A percentile compares a stretch with the other conserved stretches of the same genome.
Evolutionary conservation across 2,888 invertebrate genomes (phyloP).

Genomic region (Megastigmus dorsalis): DNA sequence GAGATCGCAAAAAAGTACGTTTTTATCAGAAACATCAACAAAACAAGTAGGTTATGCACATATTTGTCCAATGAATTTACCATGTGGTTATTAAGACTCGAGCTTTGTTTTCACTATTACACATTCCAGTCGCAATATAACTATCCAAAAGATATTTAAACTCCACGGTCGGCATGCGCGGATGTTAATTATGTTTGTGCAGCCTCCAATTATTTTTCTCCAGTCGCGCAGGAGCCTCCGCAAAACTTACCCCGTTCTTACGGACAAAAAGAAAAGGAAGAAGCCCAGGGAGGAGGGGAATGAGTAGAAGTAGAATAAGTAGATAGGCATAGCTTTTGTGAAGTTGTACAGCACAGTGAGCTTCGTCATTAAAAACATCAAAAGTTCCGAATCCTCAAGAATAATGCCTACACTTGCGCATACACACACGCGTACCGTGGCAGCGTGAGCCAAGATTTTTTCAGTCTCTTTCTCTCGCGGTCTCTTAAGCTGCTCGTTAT

Average conservation of each 20-base stretch:
- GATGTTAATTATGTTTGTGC: conserved; percentile 48
- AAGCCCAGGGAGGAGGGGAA: neutral
- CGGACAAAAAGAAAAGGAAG: conserved; percentile 19
- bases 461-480: neutral
- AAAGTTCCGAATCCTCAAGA: conserved; percentile 46
- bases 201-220: conserved; percentile 51
- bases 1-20: too few relatives aligned
- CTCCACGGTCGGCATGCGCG: neutral
- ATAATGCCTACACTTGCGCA: conserved; percentile 40
- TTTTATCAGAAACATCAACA: too few relatives aligned
- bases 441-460: conserved; percentile 7
- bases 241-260: conserved; percentile 2
- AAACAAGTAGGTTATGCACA: too few relatives aligned
- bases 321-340: conserved; percentile 35
- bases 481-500: conserved; percentile 39
- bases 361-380: conserved; percentile 55
- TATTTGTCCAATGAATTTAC: too few relatives aligned
- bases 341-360: neutral
- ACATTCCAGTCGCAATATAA: neutral
- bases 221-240: conserved; percentile 10
- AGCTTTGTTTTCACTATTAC: too few relatives aligned
- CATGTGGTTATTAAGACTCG: too few relatives aligned
- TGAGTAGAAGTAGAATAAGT: too few relatives aligned
- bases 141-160: neutral
- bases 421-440: neutral